Evolutionary conservation across 2,888 invertebrate genomes (phyloP).

Genomic region (Morpho achilles): DNA sequence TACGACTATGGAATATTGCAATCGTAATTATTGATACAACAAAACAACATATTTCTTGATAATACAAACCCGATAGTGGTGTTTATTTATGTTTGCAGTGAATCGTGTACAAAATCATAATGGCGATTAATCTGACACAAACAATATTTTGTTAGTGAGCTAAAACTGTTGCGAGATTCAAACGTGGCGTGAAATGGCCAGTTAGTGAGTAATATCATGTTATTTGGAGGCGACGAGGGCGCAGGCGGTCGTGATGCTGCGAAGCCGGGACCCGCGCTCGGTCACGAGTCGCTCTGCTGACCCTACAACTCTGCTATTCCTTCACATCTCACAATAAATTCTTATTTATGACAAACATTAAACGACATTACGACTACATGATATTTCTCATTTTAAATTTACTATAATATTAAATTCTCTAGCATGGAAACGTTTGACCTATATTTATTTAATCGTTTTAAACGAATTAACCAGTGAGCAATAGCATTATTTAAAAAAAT

Average conservation of each 20-base stretch:
- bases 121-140: conserved; percentile 36
- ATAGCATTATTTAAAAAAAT: conserved; percentile 11
- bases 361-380: conserved; percentile 35
- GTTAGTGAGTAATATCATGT: conserved; percentile 76
- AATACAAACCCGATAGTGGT: conserved; percentile 21
- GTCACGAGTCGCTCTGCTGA: conserved; percentile 74
- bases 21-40: conserved; percentile 12
- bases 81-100: conserved; percentile 31
- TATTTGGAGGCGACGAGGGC: conserved; percentile 67
- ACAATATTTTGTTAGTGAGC: conserved; percentile 39
- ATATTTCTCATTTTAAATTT: conserved; percentile 19
- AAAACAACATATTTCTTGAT: conserved; percentile 16
- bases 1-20: not conserved
- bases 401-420: not conserved
- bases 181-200: conserved; percentile 73
- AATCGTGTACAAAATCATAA: conserved; percentile 31
- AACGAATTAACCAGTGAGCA: too few species aligned
- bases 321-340: conserved; percentile 34
- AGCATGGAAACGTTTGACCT: too few species aligned
- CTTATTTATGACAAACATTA: conserved; percentile 31
- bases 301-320: conserved; percentile 48
- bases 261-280: conserved; percentile 46
- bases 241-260: conserved; percentile 64
- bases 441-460: too few species aligned
- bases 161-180: conserved; percentile 44